A percentile compares a stretch with the other conserved stretches of the same genome.
Evolutionary conservation across 92 coral and sea anemone genomes (phyloP).

Genomic region (Actinernus sp.): DNA sequence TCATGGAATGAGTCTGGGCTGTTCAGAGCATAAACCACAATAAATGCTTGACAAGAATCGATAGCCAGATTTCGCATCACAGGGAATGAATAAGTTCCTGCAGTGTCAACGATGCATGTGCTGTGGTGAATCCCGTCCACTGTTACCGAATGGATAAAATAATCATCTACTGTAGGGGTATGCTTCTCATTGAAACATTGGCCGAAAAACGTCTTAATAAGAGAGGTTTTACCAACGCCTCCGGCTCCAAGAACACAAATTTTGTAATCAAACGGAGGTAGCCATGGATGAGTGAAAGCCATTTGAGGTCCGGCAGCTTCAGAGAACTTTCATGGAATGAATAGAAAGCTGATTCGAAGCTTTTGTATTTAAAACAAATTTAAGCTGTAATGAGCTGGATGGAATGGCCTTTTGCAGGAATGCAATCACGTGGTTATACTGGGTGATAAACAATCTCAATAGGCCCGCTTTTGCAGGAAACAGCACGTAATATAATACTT

Average conservation of each 20-base stretch:
- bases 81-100: slow-evolving; percentile 79
- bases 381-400: no score
- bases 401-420: no score
- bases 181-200: slow-evolving; percentile 71
- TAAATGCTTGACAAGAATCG: slow-evolving; percentile 68
- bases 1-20: slow-evolving; percentile 61
- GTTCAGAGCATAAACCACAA: slow-evolving; percentile 77
- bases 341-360: no score
- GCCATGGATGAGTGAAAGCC: slow-evolving; percentile 8
- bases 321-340: no score
- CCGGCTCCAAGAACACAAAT: slow-evolving; percentile 79
- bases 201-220: slow-evolving; percentile 70
- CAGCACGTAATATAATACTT: no score
- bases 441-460: no score
- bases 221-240: slow-evolving; percentile 79
- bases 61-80: slow-evolving; percentile 80
- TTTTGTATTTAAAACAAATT: no score
- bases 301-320: no score
- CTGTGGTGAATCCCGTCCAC: slow-evolving; percentile 54
- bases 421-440: no score
- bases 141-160: slow-evolving; percentile 61
- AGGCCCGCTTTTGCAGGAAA: no score
- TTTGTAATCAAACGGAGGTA: slow-evolving; percentile 65
- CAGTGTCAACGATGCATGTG: slow-evolving; percentile 78
- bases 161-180: slow-evolving; percentile 76